A percentile compares a stretch with the other conserved stretches of the same genome.
These are phyloP conservation scores for Epinephelus malabaricus DNA, from an alignment of 2,797 vertebrate genomes.

Conservation along the genomic window DNA sequence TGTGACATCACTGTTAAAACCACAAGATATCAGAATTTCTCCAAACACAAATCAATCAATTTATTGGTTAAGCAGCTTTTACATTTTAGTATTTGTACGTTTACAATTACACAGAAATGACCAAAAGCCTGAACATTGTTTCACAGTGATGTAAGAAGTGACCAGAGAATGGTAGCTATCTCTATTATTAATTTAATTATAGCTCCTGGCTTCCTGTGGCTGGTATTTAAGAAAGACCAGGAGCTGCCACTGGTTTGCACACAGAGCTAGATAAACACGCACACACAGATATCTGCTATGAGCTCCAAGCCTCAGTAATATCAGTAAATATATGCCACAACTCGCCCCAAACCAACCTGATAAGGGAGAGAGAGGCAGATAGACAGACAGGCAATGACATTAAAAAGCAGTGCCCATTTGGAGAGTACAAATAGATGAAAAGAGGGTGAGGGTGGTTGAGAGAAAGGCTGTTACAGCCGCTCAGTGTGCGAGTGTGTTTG, in stretches of 20 bases:
- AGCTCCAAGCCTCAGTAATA: slow-evolving; percentile 59
- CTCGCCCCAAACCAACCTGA: slow-evolving; percentile 60
- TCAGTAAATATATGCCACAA: slow-evolving; percentile 67
- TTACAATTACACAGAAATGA: neutral
- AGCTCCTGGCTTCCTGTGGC: slow-evolving; percentile 38
- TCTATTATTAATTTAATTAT: slow-evolving; percentile 16
- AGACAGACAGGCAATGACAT: slow-evolving; percentile 36
- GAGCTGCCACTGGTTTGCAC: slow-evolving; percentile 28
- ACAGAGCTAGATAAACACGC: slow-evolving; percentile 9
- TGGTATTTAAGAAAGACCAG: slow-evolving; percentile 64
- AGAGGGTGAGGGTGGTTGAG: slow-evolving; percentile 48
- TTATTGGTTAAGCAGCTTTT: neutral
- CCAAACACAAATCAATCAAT: neutral
- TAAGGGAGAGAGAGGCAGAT: slow-evolving; percentile 33
- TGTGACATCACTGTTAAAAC: neutral
- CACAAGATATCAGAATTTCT: neutral
- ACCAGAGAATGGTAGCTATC: neutral
- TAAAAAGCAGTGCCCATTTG: slow-evolving; percentile 55
- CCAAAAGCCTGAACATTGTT: neutral
- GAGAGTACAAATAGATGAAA: slow-evolving; percentile 53
- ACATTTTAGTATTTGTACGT: neutral
- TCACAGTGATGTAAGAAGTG: slow-evolving; percentile 11
- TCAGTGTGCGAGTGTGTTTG: slow-evolving; percentile 42
- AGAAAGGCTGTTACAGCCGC: slow-evolving; percentile 52
- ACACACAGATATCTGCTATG: slow-evolving; percentile 13